Percentiles rank a stretch among this genome's conserved stretches.
Conservation (phyloP, 2,888 invertebrate genomes). For the Ashinkailepas kermadecensis region DNA sequence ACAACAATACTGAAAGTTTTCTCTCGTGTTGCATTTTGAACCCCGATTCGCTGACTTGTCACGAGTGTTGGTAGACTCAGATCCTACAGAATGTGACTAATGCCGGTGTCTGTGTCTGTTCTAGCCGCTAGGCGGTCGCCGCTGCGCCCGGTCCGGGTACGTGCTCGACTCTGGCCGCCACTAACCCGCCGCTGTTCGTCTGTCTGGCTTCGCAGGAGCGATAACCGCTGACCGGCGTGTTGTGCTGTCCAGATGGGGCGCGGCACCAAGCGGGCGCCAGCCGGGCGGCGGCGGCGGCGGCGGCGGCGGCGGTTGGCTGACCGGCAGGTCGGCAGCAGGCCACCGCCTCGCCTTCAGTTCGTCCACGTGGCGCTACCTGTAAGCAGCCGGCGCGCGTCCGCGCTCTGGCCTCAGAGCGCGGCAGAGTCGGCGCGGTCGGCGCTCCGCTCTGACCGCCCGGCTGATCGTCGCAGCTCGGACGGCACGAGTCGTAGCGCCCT, state of each 20-base stretch:
- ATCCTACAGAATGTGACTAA: not conserved
- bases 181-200: not conserved
- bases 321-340: constrained; percentile 29
- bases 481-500: no score
- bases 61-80: not conserved
- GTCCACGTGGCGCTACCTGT: constrained; percentile 24
- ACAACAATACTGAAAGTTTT: not conserved
- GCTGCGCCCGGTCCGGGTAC: not conserved
- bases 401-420: constrained; percentile 30
- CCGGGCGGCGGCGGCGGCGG: not conserved
- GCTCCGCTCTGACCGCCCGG: no score
- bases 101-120: not conserved
- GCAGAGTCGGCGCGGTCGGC: constrained; percentile 23
- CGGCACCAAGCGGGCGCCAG: constrained; percentile 26
- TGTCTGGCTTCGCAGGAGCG: not conserved
- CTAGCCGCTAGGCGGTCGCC: not conserved
- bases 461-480: no score
- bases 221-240: constrained; percentile 6
- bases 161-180: not conserved
- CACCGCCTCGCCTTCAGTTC: constrained; percentile 23
- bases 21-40: not conserved
- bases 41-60: not conserved
- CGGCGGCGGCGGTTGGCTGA: not conserved
- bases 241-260: constrained; percentile 30
- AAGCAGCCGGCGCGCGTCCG: constrained; percentile 28